Base-by-base conservation (phyloP, 2,113 vertebrate genomes). In the Reinhardtius hippoglossoides region DNA sequence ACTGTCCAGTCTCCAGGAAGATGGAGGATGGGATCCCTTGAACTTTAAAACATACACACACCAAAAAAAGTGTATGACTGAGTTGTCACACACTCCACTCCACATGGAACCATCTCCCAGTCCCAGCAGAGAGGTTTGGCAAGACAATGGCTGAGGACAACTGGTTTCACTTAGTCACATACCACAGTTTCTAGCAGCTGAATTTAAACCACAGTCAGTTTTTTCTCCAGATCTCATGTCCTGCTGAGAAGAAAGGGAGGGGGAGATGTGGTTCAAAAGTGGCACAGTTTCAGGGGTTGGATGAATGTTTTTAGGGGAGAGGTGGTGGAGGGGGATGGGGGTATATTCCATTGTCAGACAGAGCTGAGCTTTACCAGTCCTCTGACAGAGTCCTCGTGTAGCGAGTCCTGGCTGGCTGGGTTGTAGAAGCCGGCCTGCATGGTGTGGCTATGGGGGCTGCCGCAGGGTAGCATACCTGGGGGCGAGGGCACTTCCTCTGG, bases 291-390 rank as follows among this genome's bases (percentile, higher is more conserved):
- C 15, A 0, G 63, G 67, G 54, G 50, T 82, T 72, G 54, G 26
- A 71, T 70, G 66, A 79, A 56, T 24, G 68, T 68, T 66, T 78
- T 46, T 52, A 71, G 24, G 50, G 24, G 50, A 10, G 56, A 54
- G 18, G 71, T 50, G 42, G 60, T 12, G 31, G 48, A 42, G 18
- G 46, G 31, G 31, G 31, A 31, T 8, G 31, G 31, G 27, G 35
- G 26, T 21, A 1, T 18, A 2, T 55, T 71, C 73, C 35, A 44
- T 10, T 48, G 89, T 98, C 96, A 99, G 90, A 99, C 97, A 0
- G 97, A 99, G 92, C 98, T 99, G 88, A 99, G 97, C 89, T 99
- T 99, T 46, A 99, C 97, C 13, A 99, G 90, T 81, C 98, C 97
- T 57, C 97, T 95, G 74, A 98, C 97, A 0, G 98, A 99, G 93